Conservation (phyloP, 2,797 vertebrate species). For the Parambassis ranga region DNA sequence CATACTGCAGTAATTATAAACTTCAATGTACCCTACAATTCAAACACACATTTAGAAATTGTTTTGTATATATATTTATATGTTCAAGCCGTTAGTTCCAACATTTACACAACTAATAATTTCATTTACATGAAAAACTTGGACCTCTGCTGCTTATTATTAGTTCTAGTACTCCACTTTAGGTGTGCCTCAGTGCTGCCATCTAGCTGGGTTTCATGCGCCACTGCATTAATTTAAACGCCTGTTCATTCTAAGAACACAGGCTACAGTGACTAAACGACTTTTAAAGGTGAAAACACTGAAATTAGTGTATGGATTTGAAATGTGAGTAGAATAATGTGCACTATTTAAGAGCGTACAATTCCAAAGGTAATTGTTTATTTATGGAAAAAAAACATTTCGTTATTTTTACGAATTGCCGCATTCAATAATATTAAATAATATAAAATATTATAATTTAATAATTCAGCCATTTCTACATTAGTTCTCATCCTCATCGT, state of each 20-base stretch:
- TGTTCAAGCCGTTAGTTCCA: too few species aligned
- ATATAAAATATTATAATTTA: background rate
- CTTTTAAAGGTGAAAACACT: background rate
- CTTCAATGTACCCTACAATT: too few species aligned
- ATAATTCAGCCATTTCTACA: background rate
- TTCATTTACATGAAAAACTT: background rate
- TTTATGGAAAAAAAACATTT: background rate
- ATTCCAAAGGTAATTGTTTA: background rate
- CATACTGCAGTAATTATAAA: too few species aligned
- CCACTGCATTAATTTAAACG: conserved; percentile 24
- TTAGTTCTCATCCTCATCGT: background rate
- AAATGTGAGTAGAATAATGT: too few species aligned
- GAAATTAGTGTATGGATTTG: too few species aligned
- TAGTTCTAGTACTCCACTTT: background rate
- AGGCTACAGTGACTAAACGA: background rate
- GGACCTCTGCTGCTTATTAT: background rate
- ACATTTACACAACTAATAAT: background rate
- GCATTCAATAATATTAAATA: too few species aligned
- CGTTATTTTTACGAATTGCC: too few species aligned
- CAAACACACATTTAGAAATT: background rate
- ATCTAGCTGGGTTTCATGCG: conserved; percentile 4
- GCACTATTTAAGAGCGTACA: too few species aligned
- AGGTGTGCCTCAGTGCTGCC: conserved; percentile 11
- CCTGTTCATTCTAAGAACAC: background rate
- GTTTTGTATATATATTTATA: background rate